phyloP scores from a whole-genome alignment of 2,113 vertebrate species.

The Ceyx melanurus region DNA sequence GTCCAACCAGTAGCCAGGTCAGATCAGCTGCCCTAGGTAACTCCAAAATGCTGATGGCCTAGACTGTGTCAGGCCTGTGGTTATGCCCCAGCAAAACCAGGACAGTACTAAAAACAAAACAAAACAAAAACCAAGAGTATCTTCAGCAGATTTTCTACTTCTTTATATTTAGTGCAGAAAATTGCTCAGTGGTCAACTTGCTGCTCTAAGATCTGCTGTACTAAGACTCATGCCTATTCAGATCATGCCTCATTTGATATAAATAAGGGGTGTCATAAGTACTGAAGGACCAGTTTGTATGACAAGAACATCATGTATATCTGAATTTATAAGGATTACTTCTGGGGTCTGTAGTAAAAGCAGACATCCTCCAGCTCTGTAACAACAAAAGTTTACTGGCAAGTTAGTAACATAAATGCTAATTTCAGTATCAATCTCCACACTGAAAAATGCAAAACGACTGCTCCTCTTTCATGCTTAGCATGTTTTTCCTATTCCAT shows the following conservation, averaged over 20 bases:
- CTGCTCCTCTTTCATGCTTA: neutral
- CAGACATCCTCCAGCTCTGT: neutral
- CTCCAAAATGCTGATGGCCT: neutral
- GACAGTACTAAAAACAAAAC: neutral
- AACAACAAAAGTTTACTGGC: neutral
- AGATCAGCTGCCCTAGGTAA: too few species aligned
- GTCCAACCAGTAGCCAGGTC: neutral
- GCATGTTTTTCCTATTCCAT: neutral
- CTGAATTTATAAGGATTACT: neutral
- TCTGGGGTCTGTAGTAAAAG: neutral
- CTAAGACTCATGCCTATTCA: accelerated
- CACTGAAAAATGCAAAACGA: neutral
- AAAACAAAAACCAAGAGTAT: neutral
- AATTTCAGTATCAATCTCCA: neutral
- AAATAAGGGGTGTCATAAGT: neutral
- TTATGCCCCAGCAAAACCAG: neutral
- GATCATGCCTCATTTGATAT: neutral
- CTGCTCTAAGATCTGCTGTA: neutral
- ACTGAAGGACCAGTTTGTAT: neutral
- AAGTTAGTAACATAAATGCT: neutral
- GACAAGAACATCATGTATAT: neutral
- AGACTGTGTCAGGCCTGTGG: neutral
- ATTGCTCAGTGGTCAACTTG: neutral
- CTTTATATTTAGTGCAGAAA: neutral
- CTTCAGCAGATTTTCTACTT: neutral